A percentile compares a stretch with the other conserved stretches of the same genome.
Evolutionary conservation across 1,140 invertebrate species (phyloP).

Genomic region (Drosophila grimshawi): DNA sequence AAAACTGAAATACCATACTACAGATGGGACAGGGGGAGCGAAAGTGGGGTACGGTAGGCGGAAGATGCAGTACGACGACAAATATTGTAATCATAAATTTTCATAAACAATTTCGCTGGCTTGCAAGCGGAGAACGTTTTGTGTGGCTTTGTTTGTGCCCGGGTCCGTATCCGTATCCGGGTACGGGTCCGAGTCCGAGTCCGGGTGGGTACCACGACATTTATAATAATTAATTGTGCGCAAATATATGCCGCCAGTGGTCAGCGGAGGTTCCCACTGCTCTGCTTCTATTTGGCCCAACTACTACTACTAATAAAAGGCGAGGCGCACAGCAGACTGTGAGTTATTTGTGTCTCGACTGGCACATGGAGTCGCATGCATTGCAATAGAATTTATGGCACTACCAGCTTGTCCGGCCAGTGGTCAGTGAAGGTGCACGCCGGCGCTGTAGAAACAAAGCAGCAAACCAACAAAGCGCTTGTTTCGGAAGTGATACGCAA

Average conservation of each 20-base stretch:
- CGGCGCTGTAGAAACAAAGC: conserved; percentile 45
- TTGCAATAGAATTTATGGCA: conserved; percentile 70
- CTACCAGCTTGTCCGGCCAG: conserved; percentile 17
- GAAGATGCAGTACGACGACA: conserved; percentile 73
- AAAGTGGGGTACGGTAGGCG: background rate
- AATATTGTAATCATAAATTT: conserved; percentile 83
- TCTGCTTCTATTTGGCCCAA: background rate
- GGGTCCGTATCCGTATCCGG: conserved; percentile 26
- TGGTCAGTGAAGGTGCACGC: conserved; percentile 69
- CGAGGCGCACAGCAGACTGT: conserved; percentile 55
- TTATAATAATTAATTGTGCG: conserved; percentile 83
- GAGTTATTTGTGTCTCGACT: conserved; percentile 75
- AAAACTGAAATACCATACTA: conserved; percentile 63
- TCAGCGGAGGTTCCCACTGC: conserved; percentile 50
- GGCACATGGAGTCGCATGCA: conserved; percentile 38
- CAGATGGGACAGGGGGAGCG: conserved; percentile 6
- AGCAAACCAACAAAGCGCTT: background rate
- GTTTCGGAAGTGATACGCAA: conserved; percentile 53
- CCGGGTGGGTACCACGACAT: conserved; percentile 66
- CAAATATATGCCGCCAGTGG: conserved; percentile 81
- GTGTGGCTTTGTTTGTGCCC: conserved; percentile 38
- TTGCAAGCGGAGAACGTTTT: conserved; percentile 57
- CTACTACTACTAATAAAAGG: conserved; percentile 62
- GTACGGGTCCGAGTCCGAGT: conserved; percentile 12
- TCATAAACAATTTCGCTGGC: conserved; percentile 79